Base-by-base conservation (phyloP, 2,797 vertebrate genomes). In the Hippocampus kuda region DNA sequence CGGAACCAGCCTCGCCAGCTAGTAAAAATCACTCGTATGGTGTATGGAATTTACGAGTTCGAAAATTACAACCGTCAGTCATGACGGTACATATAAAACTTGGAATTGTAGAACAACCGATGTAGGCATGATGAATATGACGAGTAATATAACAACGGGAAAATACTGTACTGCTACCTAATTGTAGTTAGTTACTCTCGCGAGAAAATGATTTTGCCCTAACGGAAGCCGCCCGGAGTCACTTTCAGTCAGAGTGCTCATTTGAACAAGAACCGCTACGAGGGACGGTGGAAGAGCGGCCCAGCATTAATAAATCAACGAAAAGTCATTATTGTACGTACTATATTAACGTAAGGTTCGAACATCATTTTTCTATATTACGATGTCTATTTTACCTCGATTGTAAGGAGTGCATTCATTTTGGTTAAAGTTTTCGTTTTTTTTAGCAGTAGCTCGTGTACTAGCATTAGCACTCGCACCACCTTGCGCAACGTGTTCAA, bases 181-280 rank as follows among this genome's bases (percentile, higher is more conserved):
- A 20, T 11, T 63, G 30, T 22, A 54, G 24, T 7, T 7, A 12
- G 27, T 30, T 24, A 7, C 34, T 38, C 34, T 38, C 34, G 34
- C 34, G 34, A 38, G 34, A 38, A 38, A 38, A 38, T 38, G 34
- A 7, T 38, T 38, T 38, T 64, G 60, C 68, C 51, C 49, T 41
- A 72, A 90, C 89, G 88, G 90, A 88, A 90, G 85, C 84, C 74
- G 68, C 42, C 48, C 70, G 20, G 64, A 78, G 75, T 68, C 86
- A 85, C 59, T 84, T 79, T 64, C 77, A 70, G 61, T 85, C 83
- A 75, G 78, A 84, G 82, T 88, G 83, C 77, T 86, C 85, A 83
- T 89, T 89, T 88, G 83, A 89, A 88, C 81, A 73, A 79, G 81
- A 83, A 63, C 78, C 73, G 82, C 81, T 76, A 75, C 84, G 83